Base-by-base conservation (phyloP, 2,797 vertebrate genomes). In the Knipowitschia caucasica region DNA sequence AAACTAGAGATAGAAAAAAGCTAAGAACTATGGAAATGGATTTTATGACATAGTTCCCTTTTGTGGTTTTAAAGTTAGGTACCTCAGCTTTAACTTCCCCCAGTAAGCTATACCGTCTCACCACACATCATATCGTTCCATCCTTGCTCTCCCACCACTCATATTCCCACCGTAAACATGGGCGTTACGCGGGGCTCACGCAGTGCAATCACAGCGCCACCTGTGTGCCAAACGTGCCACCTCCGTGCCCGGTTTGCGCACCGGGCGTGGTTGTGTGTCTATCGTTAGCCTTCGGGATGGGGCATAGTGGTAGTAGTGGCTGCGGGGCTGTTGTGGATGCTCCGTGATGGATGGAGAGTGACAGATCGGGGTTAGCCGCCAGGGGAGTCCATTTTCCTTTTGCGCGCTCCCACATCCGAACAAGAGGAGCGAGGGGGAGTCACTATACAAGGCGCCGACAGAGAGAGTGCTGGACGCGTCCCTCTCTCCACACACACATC, bases 331-430 rank as follows among this genome's bases (percentile, higher is more conserved):
- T 44, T 74, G 29, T 49, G 78, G 75, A 77, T 83, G 81, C 54
- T 69, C 45, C 56, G 20, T 84, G 92, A 94, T 91, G 88, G 89
- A 94, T 94, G 82, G 77, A 77, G 77, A 82, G 55, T 91, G 93
- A 92, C 92, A 94, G 92, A 91, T 93, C 85, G 86, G 81, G 88
- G 89, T 91, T 91, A 90, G 80, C 86, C 84, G 82, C 85, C 84
- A 69, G 85, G 83, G 88, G 87, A 89, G 82, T 81, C 78, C 80
- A 82, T 88, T 87, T 87, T 85, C 78, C 71, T 78, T 64, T 46
- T 38, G 62, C 69, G 52, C 52, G 45, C 73, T 69, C 65, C 67
- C 62, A n/a, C n/a, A 53, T 17, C 33, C 29, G 55, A 64, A 62
- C 54, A n/a, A n/a, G 40, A 43, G 54, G 67, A 59, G 71, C 69